Conservation (phyloP, 1,140 invertebrate genomes). For the Macrobrachium rosenbergii region DNA sequence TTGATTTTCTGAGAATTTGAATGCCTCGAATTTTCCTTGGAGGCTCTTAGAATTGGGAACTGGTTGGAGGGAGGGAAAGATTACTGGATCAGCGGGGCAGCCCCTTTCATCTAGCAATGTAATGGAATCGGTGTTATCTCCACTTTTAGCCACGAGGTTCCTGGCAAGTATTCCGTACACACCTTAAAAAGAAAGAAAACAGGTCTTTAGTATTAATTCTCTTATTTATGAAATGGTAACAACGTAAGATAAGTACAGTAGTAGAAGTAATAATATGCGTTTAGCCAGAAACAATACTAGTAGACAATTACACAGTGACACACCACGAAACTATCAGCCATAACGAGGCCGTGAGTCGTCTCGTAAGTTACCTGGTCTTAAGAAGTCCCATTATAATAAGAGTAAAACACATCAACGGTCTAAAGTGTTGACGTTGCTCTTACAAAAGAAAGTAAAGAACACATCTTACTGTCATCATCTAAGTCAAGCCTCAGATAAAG, state of each 20-base stretch:
- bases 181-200: constrained; percentile 68
- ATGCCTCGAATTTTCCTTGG: constrained; percentile 77
- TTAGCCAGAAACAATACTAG: too few species aligned
- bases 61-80: constrained; percentile 73
- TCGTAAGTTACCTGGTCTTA: too few species aligned
- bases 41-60: constrained; percentile 70
- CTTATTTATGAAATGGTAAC: too few species aligned
- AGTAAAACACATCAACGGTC: too few species aligned
- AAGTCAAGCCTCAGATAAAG: constrained; percentile 70
- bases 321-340: too few species aligned
- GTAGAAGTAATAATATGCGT: too few species aligned
- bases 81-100: constrained; percentile 74
- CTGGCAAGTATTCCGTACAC: constrained; percentile 74
- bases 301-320: too few species aligned
- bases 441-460: background rate
- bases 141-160: constrained; percentile 74
- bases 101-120: constrained; percentile 73
- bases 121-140: constrained; percentile 72
- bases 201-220: background rate
- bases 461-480: constrained; percentile 68
- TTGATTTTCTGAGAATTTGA: constrained; percentile 80
- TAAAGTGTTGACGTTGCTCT: too few species aligned
- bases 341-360: too few species aligned
- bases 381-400: too few species aligned
- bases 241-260: too few species aligned